Percentiles rank a stretch among this genome's conserved stretches.
Conservation (phyloP, 2,113 vertebrate species). For the Microcebus lehilahytsara region DNA sequence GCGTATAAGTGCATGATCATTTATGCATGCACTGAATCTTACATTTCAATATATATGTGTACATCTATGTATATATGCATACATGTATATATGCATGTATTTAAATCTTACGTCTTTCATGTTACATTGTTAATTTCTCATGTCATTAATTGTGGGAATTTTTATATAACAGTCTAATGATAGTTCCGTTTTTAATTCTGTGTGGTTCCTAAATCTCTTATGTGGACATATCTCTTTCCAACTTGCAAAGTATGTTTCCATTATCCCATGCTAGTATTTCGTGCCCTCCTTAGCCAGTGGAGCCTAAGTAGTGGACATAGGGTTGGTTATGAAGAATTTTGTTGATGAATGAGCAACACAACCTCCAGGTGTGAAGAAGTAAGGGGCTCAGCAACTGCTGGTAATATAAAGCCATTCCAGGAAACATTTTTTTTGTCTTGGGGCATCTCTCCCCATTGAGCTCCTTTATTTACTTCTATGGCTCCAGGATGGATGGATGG, state of each 20-base stretch:
- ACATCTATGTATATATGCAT: not conserved
- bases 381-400: accelerated
- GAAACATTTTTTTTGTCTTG: not conserved
- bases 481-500: too few relatives aligned
- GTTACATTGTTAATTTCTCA: not conserved
- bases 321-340: not conserved
- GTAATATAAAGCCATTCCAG: not conserved
- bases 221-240: not conserved
- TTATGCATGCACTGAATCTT: not conserved
- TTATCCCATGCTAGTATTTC: not conserved
- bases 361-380: not conserved
- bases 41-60: not conserved
- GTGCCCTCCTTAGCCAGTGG: accelerated
- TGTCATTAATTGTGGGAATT: not conserved
- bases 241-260: not conserved
- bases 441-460: not conserved
- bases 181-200: not conserved
- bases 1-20: not conserved
- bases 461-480: not conserved
- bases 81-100: not conserved
- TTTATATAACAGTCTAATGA: not conserved
- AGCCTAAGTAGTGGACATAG: not conserved
- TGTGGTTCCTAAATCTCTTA: not conserved
- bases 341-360: not conserved
- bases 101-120: not conserved